These are phyloP conservation scores for Drosophila differens DNA, from an alignment of 2,888 invertebrate species.

Conservation along the genomic window DNA sequence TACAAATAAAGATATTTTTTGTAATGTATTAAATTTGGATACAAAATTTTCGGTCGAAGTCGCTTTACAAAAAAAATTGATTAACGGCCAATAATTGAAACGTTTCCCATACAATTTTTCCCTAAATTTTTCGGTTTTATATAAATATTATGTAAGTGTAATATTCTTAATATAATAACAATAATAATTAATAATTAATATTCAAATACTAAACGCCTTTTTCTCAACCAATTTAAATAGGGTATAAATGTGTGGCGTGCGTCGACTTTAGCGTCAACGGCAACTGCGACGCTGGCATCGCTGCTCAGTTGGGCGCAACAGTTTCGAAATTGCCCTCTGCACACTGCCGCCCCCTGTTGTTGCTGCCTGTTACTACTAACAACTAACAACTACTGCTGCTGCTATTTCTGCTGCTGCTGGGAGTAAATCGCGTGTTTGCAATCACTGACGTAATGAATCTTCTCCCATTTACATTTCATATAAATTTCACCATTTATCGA, in stretches of 20 bases:
- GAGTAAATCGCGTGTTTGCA: constrained; percentile 62
- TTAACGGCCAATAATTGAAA: neutral
- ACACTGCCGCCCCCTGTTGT: constrained; percentile 29
- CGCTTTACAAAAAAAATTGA: too few relatives aligned
- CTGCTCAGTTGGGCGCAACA: constrained; percentile 71
- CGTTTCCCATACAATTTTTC: neutral
- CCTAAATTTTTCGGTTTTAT: neutral
- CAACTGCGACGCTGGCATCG: constrained; percentile 35
- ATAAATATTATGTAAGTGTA: neutral
- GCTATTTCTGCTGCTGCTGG: constrained; percentile 12
- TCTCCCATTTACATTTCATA: constrained; percentile 56
- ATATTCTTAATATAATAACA: neutral
- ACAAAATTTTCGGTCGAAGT: too few relatives aligned
- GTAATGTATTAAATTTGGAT: too few relatives aligned
- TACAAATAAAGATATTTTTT: neutral
- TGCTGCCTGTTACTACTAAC: constrained; percentile 1
- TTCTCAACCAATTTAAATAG: neutral
- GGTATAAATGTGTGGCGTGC: constrained; percentile 20
- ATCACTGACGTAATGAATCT: constrained; percentile 67
- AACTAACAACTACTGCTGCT: constrained; percentile 12
- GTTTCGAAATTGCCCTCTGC: constrained; percentile 64
- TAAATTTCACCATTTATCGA: constrained; percentile 46
- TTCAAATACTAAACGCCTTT: neutral
- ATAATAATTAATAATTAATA: neutral
- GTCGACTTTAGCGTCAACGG: constrained; percentile 10